These are phyloP conservation scores for Thalassarche chlororhynchos DNA, from an alignment of 2,113 vertebrate species.

Conservation along the genomic window DNA sequence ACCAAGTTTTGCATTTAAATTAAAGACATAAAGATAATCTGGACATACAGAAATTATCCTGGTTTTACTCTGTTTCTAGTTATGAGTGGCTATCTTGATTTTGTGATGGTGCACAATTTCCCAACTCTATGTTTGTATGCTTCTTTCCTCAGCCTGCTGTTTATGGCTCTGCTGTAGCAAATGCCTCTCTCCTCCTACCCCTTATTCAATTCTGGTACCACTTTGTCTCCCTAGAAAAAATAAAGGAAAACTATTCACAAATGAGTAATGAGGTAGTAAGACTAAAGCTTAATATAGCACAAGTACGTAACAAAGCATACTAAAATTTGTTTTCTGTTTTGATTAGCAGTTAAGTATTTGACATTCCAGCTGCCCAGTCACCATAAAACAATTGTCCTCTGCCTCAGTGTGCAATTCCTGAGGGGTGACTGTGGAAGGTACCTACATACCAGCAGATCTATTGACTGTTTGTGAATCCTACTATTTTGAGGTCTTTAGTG, in stretches of 20 bases:
- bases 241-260: background rate
- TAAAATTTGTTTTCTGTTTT: background rate
- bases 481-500: background rate
- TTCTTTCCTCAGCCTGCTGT: background rate
- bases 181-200: background rate
- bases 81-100: background rate
- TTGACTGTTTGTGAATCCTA: background rate
- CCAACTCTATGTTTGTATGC: background rate
- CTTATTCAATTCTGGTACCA: background rate
- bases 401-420: background rate
- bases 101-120: background rate
- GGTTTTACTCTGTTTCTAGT: background rate
- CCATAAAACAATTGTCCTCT: background rate
- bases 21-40: background rate
- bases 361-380: background rate
- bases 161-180: background rate
- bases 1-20: background rate
- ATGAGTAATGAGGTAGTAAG: background rate
- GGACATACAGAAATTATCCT: background rate
- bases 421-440: background rate
- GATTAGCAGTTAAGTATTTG: background rate
- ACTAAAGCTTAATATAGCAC: background rate
- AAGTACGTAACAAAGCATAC: background rate
- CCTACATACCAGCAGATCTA: background rate
- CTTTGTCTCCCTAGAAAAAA: background rate